These are phyloP conservation scores for Melanotaenia parkinsoni DNA, from an alignment of 2,797 vertebrate genomes.

Conservation along the genomic window DNA sequence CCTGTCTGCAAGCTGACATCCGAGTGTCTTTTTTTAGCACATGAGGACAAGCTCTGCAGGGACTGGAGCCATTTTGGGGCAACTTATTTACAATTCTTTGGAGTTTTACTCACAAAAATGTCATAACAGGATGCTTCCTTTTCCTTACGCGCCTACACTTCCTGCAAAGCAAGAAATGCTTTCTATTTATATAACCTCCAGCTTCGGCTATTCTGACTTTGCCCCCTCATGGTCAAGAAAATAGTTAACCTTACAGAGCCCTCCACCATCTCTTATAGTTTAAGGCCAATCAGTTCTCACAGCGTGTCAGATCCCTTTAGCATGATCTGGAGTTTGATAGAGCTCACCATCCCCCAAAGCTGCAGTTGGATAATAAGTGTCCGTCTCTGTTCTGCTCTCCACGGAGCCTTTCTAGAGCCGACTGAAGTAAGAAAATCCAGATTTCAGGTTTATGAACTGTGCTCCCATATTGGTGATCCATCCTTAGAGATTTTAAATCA, in stretches of 20 bases:
- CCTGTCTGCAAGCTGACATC: slow-evolving; percentile 29
- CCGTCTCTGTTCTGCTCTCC: slow-evolving; percentile 18
- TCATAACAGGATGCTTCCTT: slow-evolving; percentile 49
- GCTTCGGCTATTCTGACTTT: slow-evolving; percentile 36
- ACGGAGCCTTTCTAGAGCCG: background rate
- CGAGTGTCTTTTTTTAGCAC: slow-evolving; percentile 23
- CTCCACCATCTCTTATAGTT: slow-evolving; percentile 30
- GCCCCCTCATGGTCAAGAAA: slow-evolving; percentile 32
- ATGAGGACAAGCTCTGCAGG: slow-evolving; percentile 23
- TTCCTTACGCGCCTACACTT: slow-evolving; percentile 35
- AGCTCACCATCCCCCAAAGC: slow-evolving; percentile 23
- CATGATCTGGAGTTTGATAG: slow-evolving; percentile 36
- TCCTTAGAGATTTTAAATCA: background rate
- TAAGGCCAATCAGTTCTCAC: slow-evolving; percentile 49
- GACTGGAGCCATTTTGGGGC: slow-evolving; percentile 18
- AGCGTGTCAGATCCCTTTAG: slow-evolving; percentile 37
- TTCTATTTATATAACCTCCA: slow-evolving; percentile 56
- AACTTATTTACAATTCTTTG: slow-evolving; percentile 34
- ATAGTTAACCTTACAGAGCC: slow-evolving; percentile 43
- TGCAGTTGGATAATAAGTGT: slow-evolving; percentile 34
- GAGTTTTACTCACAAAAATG: slow-evolving; percentile 24
- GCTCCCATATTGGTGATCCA: background rate
- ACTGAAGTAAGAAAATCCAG: background rate
- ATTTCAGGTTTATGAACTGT: background rate
- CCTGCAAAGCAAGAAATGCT: slow-evolving; percentile 30